phyloP scores from a whole-genome alignment of 2,888 invertebrate species.

The Latheticus oryzae region DNA sequence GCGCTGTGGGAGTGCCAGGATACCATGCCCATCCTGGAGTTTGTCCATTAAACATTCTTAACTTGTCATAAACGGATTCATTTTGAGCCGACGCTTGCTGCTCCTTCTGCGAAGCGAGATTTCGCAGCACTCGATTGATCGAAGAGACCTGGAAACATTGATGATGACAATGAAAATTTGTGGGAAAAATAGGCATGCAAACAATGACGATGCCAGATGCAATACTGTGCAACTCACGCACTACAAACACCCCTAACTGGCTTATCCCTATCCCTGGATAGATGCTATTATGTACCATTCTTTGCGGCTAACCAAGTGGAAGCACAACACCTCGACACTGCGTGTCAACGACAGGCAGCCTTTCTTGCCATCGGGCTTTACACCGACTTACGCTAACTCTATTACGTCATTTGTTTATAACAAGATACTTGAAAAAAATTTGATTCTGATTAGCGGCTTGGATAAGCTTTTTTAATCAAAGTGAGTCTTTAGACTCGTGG shows the following conservation, averaged over 20 bases:
- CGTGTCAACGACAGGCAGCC: constrained; percentile 59
- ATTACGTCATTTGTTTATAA: too few species aligned
- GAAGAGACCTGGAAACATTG: constrained; percentile 85
- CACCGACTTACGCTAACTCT: too few species aligned
- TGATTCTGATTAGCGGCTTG: too few species aligned
- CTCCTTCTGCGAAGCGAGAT: constrained; percentile 96
- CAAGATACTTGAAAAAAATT: too few species aligned
- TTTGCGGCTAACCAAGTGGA: constrained; percentile 65
- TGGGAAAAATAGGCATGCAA: constrained; percentile 62
- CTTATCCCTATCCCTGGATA: constrained; percentile 44
- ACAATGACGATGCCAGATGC: constrained; percentile 65
- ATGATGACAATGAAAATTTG: too few species aligned
- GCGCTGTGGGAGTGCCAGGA: constrained; percentile 79
- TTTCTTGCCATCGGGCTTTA: constrained; percentile 19
- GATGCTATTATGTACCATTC: constrained; percentile 55
- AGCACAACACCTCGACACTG: constrained; percentile 65
- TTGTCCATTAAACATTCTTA: constrained; percentile 95
- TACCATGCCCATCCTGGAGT: constrained; percentile 90
- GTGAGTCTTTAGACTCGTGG: constrained; percentile 11
- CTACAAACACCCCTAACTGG: constrained; percentile 49
- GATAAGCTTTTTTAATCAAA: too few species aligned
- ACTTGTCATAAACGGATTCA: constrained; percentile 94
- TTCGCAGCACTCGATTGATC: constrained; percentile 96
- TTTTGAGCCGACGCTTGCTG: constrained; percentile 85
- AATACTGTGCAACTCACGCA: constrained; percentile 56